Evolutionary conservation across 2,888 invertebrate genomes (phyloP).

Genomic region (Cheilosia soror): DNA sequence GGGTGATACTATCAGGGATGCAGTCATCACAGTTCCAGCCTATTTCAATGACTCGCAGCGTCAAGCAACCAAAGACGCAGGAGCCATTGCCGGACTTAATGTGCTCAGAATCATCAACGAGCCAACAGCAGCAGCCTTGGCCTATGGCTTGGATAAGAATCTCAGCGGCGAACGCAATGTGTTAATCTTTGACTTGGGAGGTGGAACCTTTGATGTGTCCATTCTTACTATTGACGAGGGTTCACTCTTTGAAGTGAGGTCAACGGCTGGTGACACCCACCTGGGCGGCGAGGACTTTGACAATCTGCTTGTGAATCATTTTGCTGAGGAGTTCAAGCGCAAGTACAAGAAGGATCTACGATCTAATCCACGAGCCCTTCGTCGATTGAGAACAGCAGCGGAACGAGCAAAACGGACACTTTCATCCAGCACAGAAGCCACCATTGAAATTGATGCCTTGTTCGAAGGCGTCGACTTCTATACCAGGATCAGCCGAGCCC

Average conservation of each 20-base stretch:
- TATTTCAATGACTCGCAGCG: slow-evolving; percentile 94
- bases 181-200: slow-evolving; percentile 85
- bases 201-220: slow-evolving; percentile 97
- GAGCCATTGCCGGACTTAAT: slow-evolving; percentile 93
- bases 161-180: slow-evolving; percentile 91
- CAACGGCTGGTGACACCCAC: slow-evolving; percentile 96
- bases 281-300: slow-evolving; percentile 96
- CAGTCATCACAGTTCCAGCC: slow-evolving; percentile 94
- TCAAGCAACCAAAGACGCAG: slow-evolving; percentile 96
- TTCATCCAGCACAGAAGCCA: slow-evolving; percentile 90
- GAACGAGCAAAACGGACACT: slow-evolving; percentile 90
- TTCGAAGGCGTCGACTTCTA: slow-evolving; percentile 90
- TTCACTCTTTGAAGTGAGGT: slow-evolving; percentile 93
- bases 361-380: slow-evolving; percentile 86
- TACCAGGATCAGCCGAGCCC: slow-evolving; percentile 89
- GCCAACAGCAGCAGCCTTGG: slow-evolving; percentile 95
- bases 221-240: slow-evolving; percentile 96
- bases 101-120: slow-evolving; percentile 95
- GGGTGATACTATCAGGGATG: slow-evolving; percentile 92
- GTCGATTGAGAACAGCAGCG: slow-evolving; percentile 89
- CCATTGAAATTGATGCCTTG: slow-evolving; percentile 90
- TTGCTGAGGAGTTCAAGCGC: slow-evolving; percentile 92
- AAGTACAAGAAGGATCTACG: slow-evolving; percentile 88
- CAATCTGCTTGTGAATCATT: slow-evolving; percentile 92
- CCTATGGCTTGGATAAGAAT: slow-evolving; percentile 94